Conservation (phyloP, 1,140 invertebrate species). For the Physella acuta region DNA sequence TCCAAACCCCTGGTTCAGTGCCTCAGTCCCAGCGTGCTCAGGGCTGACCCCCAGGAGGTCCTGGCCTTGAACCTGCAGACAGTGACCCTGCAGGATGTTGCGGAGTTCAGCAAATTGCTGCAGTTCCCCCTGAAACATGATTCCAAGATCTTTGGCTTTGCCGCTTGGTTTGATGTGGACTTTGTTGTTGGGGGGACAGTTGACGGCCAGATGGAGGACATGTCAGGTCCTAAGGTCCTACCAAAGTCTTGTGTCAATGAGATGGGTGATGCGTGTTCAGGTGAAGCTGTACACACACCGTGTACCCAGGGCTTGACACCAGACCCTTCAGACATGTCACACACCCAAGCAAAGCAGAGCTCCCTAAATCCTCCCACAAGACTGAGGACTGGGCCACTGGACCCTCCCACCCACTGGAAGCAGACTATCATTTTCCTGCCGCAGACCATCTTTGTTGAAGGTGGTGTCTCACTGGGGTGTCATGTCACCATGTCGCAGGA, state of each 20-base stretch:
- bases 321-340: not conserved
- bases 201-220: not conserved
- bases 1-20: slow-evolving; percentile 43
- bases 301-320: not conserved
- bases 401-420: slow-evolving; percentile 94
- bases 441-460: slow-evolving; percentile 31
- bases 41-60: slow-evolving; percentile 39
- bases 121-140: slow-evolving; percentile 36
- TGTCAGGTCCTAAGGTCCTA: too few species aligned
- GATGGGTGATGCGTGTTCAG: not conserved
- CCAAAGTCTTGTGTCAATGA: not conserved
- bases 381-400: slow-evolving; percentile 40
- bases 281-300: not conserved
- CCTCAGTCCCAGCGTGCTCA: slow-evolving; percentile 33
- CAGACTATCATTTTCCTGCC: slow-evolving; percentile 96
- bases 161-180: slow-evolving; percentile 53
- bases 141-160: slow-evolving; percentile 49
- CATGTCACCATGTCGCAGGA: slow-evolving; percentile 39
- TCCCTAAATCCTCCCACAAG: slow-evolving; percentile 25
- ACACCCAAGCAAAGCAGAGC: not conserved
- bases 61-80: slow-evolving; percentile 47
- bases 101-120: slow-evolving; percentile 36
- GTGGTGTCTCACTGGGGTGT: slow-evolving; percentile 33
- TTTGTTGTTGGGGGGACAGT: slow-evolving; percentile 28
- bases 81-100: slow-evolving; percentile 40